A percentile compares a stretch with the other conserved stretches of the same genome.
These are phyloP conservation scores for Tenualosa thibaudeaui DNA, from an alignment of 2,797 vertebrate genomes.

Conservation along the genomic window DNA sequence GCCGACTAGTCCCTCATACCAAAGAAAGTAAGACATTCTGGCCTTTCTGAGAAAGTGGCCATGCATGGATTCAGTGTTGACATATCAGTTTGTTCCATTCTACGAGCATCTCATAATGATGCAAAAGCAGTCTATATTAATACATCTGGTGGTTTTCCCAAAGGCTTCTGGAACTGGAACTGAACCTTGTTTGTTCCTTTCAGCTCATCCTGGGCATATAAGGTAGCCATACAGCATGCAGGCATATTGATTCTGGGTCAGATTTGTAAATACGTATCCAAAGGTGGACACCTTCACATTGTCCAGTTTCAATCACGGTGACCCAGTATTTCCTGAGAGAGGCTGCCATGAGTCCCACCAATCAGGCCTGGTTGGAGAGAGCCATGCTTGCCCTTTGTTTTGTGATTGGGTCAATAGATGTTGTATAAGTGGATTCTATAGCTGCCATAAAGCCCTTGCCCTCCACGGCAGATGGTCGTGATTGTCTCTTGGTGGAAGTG, in stretches of 20 bases:
- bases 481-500: constrained; percentile 11
- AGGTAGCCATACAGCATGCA: neutral
- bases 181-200: neutral
- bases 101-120: neutral
- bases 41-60: neutral
- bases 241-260: neutral
- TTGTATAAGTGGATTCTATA: constrained; percentile 20
- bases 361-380: neutral
- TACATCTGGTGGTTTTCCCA: neutral
- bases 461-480: constrained; percentile 12
- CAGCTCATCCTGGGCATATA: neutral
- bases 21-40: neutral
- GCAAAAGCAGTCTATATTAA: neutral
- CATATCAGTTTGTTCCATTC: neutral
- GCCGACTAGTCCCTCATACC: neutral
- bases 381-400: constrained; percentile 15
- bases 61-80: neutral
- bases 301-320: neutral
- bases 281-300: neutral
- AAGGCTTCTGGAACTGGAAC: neutral
- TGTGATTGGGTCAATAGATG: constrained; percentile 17
- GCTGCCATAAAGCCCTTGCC: constrained; percentile 11
- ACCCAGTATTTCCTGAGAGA: neutral
- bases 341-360: neutral
- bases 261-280: neutral